Base-by-base conservation (phyloP, 2,113 vertebrate species). In the Ammodytes dubius region DNA sequence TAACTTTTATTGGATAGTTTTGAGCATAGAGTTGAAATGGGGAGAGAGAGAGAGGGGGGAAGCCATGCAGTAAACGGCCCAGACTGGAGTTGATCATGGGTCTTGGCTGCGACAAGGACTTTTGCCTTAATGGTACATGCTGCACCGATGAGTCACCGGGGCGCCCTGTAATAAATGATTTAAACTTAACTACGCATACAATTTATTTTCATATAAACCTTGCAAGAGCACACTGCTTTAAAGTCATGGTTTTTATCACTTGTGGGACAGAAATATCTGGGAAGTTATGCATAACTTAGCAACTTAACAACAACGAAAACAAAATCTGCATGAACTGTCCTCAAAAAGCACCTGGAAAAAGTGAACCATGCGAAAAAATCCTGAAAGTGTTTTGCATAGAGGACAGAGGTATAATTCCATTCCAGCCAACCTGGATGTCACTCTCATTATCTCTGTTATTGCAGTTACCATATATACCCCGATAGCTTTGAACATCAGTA, bases 401-500 rank as follows among this genome's bases (percentile, higher is more conserved):
- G 45, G 2, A 57, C 35, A 19, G 53, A 57, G 61, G 6, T 70
- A 13, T 67, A 35, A 74, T 74, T 27, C 66, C 46, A 19, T 56
- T 63, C 66, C 8, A 12, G 63, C 3, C 0, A 77, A 69, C 19
- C 56, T 15, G 63, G 37, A 57, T 75, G 78, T 82, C 66, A 67
- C 64, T 9, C 13, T 82, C 61, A 70, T 77, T 60, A 67, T 74
- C 81, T 68, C 54, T 65, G 82, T 80, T 86, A 77, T 77, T 86
- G 50, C 80, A 74, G 60, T 64, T 73, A 57, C 35, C 64, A 59
- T 66, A 83, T 70, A 79, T n/a, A 69, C 43, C 73, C 39, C 4
- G 59, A 83, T 70, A 77, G 72, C 65, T 74, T 86, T 80, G 78
- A 88, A 70, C 74, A 59, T 84, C 71, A 80, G 65, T 81, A 88